A percentile compares a stretch with the other conserved stretches of the same genome.
phyloP scores from a whole-genome alignment of 2,113 vertebrate species.

The Neogale vison region DNA sequence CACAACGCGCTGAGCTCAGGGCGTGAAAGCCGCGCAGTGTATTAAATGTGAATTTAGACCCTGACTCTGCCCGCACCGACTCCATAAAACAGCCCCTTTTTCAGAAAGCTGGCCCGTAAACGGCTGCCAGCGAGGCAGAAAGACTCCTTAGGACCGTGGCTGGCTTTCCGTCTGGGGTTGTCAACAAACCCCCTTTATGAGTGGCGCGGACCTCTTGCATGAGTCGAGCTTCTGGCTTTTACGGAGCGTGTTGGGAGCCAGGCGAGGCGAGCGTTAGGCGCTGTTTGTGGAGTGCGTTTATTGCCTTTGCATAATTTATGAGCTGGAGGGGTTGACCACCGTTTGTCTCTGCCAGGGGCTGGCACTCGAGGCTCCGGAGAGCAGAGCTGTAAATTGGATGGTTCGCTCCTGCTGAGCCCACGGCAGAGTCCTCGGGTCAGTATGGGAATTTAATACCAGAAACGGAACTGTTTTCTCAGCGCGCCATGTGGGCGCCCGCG shows the following conservation, averaged over 20 bases:
- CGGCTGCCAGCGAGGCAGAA: constrained; percentile 29
- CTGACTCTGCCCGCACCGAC: constrained; percentile 46
- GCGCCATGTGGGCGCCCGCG: constrained; percentile 85
- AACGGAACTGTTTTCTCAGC: constrained; percentile 87
- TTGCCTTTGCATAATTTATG: constrained; percentile 98
- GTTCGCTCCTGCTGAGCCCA: constrained; percentile 90
- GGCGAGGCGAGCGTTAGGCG: constrained; percentile 82
- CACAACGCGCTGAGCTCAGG: background rate
- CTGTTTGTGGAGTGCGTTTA: constrained; percentile 94
- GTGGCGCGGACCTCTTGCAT: constrained; percentile 80
- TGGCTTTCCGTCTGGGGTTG: constrained; percentile 56
- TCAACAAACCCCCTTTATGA: constrained; percentile 80
- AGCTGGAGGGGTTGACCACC: constrained; percentile 92
- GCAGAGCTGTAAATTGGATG: constrained; percentile 97
- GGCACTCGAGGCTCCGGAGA: constrained; percentile 90
- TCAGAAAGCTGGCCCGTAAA: constrained; percentile 44
- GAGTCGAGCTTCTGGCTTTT: constrained; percentile 80
- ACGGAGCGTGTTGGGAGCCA: constrained; percentile 81
- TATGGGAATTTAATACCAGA: constrained; percentile 88
- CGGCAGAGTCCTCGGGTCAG: constrained; percentile 88
- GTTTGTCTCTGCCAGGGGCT: constrained; percentile 92
- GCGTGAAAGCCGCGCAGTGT: background rate
- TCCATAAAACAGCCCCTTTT: constrained; percentile 55
- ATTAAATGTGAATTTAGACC: background rate
- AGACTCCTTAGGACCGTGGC: constrained; percentile 2